A percentile compares a stretch with the other conserved stretches of the same genome.
These are phyloP conservation scores for Pelecanoides urinatrix DNA, from an alignment of 2,113 vertebrate species.

Conservation along the genomic window DNA sequence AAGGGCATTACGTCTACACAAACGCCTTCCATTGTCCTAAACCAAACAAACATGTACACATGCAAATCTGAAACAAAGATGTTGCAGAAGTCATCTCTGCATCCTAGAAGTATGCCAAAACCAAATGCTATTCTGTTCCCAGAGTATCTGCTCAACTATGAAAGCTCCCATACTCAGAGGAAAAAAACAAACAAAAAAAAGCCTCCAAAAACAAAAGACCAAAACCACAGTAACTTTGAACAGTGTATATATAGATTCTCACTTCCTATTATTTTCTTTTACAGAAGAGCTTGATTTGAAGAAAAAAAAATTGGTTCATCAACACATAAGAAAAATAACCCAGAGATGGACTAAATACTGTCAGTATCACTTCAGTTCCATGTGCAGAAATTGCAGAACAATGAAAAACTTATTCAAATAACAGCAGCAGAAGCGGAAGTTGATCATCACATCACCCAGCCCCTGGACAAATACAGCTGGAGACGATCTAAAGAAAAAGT, in stretches of 20 bases:
- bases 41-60: not conserved
- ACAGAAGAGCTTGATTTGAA: not conserved
- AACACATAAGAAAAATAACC: not conserved
- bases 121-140: not conserved
- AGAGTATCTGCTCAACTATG: not conserved
- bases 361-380: not conserved
- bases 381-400: not conserved
- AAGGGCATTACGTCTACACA: not conserved
- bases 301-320: not conserved
- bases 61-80: not conserved
- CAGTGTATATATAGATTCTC: not conserved
- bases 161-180: not conserved
- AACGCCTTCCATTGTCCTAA: not conserved
- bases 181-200: not conserved
- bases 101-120: not conserved
- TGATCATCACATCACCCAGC: not conserved
- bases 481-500: not conserved
- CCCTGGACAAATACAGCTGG: constrained; percentile 40
- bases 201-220: not conserved
- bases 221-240: not conserved
- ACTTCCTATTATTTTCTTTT: not conserved
- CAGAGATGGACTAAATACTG: not conserved
- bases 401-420: not conserved
- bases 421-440: constrained; percentile 7
- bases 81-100: not conserved